Conservation (phyloP, 2,113 vertebrate species). For the Lepus americanus region DNA sequence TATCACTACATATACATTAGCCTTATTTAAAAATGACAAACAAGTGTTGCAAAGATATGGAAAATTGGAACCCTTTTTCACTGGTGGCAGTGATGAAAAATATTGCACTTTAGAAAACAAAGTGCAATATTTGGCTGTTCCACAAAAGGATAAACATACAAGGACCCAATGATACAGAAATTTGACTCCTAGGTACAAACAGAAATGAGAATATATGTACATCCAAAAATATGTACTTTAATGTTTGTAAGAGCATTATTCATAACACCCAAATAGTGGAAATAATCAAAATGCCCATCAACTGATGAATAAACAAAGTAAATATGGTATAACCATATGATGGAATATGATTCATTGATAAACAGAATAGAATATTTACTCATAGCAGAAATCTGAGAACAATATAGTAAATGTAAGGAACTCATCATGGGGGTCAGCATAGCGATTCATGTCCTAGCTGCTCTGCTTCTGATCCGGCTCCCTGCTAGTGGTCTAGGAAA, state of each 20-base stretch:
- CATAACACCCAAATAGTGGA: not conserved
- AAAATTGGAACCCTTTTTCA: not conserved
- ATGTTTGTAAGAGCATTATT: not conserved
- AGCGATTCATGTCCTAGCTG: too few relatives aligned
- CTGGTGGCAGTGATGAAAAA: not conserved
- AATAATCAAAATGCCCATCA: not conserved
- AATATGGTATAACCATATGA: not conserved
- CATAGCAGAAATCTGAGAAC: not conserved
- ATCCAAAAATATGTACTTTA: not conserved
- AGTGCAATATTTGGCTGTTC: too few relatives aligned
- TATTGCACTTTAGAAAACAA: not conserved
- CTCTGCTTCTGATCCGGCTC: too few relatives aligned
- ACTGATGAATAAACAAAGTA: not conserved
- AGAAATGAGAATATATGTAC: not conserved
- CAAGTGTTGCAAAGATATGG: not conserved
- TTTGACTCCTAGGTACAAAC: not conserved
- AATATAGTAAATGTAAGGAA: not conserved
- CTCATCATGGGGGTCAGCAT: too few relatives aligned
- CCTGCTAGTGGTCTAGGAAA: too few relatives aligned
- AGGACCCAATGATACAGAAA: not conserved
- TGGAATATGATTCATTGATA: not conserved
- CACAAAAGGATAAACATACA: not conserved
- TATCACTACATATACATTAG: not conserved
- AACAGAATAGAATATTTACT: too few relatives aligned
- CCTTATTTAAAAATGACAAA: not conserved